Percentiles rank a stretch among this genome's conserved stretches.
phyloP scores from a whole-genome alignment of 1,140 invertebrate species.

The Littorina saxatilis region DNA sequence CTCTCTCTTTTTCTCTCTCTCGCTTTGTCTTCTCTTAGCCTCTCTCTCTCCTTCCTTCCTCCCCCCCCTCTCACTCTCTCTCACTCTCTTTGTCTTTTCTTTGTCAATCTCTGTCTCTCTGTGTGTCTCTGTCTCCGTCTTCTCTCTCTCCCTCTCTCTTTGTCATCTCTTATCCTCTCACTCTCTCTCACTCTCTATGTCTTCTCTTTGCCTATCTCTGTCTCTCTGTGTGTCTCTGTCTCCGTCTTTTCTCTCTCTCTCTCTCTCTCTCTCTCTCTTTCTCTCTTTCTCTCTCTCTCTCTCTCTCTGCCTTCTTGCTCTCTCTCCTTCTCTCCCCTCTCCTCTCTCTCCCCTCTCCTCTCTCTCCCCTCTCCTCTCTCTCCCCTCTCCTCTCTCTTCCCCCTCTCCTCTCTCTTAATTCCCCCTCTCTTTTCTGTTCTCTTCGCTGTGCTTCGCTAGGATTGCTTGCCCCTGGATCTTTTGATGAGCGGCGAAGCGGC shows the following conservation, averaged over 20 bases:
- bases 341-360: neutral
- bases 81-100: too few species aligned
- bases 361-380: neutral
- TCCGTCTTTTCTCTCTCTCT: neutral
- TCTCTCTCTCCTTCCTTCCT: too few species aligned
- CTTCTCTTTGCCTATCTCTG: neutral
- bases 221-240: neutral
- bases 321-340: neutral
- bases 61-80: too few species aligned
- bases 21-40: too few species aligned
- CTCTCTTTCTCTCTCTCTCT: constrained; percentile 4
- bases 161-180: too few species aligned
- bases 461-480: neutral
- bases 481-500: neutral
- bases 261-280: neutral
- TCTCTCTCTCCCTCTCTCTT: too few species aligned
- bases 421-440: neutral
- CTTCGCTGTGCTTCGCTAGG: too few species aligned
- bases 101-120: too few species aligned
- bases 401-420: too few species aligned
- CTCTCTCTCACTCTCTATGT: neutral
- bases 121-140: too few species aligned
- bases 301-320: neutral
- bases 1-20: too few species aligned
- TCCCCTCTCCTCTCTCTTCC: neutral